A percentile compares a stretch with the other conserved stretches of the same genome.
These are phyloP conservation scores for Armadillidium nasatum DNA, from an alignment of 1,140 invertebrate species.

Conservation along the genomic window DNA sequence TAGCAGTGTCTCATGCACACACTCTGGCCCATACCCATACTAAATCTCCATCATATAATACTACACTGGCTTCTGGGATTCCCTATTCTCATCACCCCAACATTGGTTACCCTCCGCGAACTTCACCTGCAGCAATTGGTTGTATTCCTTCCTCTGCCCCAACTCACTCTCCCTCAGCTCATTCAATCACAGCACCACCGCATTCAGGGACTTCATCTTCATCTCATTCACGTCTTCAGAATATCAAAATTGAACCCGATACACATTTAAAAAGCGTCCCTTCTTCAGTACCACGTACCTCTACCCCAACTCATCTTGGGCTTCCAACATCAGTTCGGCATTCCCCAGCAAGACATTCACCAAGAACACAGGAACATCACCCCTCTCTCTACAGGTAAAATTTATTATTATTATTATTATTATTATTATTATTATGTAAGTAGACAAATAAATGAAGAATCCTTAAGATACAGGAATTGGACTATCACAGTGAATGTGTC, in stretches of 20 bases:
- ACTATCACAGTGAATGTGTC: no score
- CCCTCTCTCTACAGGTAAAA: conserved; percentile 35
- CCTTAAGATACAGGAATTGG: no score
- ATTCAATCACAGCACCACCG: not conserved
- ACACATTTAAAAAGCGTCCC: not conserved
- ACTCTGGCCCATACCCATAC: not conserved
- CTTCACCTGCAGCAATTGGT: not conserved
- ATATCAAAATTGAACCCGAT: not conserved
- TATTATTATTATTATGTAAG: no score
- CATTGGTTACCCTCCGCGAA: no score
- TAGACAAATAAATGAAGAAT: no score
- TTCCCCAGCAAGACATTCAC: conserved; percentile 33
- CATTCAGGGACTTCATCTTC: not conserved
- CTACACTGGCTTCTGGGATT: not conserved
- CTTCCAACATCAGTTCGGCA: conserved; percentile 29
- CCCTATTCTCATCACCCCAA: not conserved
- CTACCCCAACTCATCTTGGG: conserved; percentile 24
- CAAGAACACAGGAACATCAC: conserved; percentile 35
- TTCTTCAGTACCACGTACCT: conserved; percentile 23
- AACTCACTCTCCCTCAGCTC: not conserved
- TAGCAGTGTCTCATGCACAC: not conserved
- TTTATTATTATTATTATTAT: no score
- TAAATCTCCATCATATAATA: not conserved
- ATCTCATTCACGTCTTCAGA: not conserved
- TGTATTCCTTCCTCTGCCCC: not conserved